Percentiles rank a stretch among this genome's conserved stretches.
phyloP scores from a whole-genome alignment of 2,888 invertebrate species.

The Drosophila sordidapex region DNA sequence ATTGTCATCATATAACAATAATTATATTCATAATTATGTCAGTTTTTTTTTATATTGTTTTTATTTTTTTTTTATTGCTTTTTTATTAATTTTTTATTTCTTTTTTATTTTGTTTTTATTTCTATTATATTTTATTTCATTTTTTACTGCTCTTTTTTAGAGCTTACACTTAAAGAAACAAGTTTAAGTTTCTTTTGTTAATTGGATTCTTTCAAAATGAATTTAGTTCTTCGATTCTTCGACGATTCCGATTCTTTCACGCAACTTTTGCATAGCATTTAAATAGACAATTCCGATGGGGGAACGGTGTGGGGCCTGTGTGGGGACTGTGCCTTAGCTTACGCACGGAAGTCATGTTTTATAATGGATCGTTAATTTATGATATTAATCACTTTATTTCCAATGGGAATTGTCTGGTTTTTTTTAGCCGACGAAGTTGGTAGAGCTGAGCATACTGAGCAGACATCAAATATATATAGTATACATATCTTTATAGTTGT shows the following conservation, averaged over 20 bases:
- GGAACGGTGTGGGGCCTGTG: no score
- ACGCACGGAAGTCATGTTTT: constrained; percentile 33
- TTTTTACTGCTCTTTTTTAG: neutral
- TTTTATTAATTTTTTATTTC: neutral
- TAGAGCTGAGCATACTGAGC: neutral
- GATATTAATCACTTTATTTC: constrained; percentile 5
- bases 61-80: neutral
- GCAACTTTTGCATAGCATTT: constrained; percentile 23
- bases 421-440: neutral
- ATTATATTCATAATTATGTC: constrained; percentile 51
- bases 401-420: neutral
- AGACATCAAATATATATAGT: neutral
- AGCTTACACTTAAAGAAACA: constrained; percentile 18
- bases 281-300: constrained; percentile 3
- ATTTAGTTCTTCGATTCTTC: neutral
- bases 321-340: neutral
- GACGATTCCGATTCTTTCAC: constrained; percentile 1
- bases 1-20: constrained; percentile 17
- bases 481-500: no score
- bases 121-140: neutral
- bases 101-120: constrained; percentile 1
- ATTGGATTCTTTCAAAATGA: neutral
- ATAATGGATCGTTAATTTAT: constrained; percentile 17
- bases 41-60: constrained; percentile 13
- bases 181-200: constrained; percentile 21